Percentiles rank a stretch among this genome's conserved stretches.
Evolutionary conservation across 2,888 invertebrate genomes (phyloP).

Genomic region (Plebejus melissa): DNA sequence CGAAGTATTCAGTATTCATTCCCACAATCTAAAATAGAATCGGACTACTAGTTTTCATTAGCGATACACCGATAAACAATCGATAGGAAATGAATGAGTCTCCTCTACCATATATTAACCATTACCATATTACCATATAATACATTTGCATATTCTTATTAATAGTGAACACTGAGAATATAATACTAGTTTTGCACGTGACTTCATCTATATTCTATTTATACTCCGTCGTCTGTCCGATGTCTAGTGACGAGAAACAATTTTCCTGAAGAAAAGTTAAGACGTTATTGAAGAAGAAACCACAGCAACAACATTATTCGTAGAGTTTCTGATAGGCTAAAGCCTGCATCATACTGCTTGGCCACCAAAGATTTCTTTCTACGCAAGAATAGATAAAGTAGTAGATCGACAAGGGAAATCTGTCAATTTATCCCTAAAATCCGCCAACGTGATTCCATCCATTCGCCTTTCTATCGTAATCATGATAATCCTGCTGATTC

Average conservation of each 20-base stretch:
- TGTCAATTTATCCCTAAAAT: neutral
- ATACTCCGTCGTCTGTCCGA: neutral
- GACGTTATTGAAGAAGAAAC: neutral
- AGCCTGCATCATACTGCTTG: no score
- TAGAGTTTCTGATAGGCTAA: no score
- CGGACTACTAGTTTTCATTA: conserved; percentile 13
- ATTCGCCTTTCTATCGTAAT: neutral
- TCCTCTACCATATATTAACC: neutral
- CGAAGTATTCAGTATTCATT: neutral
- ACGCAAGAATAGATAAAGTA: no score
- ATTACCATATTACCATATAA: no score
- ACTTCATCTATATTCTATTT: neutral
- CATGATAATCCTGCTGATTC: neutral
- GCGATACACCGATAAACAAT: conserved; percentile 9
- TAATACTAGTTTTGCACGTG: neutral
- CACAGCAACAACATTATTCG: no score
- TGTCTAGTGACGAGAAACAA: neutral
- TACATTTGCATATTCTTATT: conserved; percentile 15
- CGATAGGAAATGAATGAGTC: conserved; percentile 8
- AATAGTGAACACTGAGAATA: neutral
- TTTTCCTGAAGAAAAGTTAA: neutral
- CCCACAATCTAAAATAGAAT: conserved; percentile 13
- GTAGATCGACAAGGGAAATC: neutral
- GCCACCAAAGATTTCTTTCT: no score
- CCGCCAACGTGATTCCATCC: neutral